Evolutionary conservation across 1,140 invertebrate species (phyloP).

Genomic region (Pseudachorutes palmiensis): DNA sequence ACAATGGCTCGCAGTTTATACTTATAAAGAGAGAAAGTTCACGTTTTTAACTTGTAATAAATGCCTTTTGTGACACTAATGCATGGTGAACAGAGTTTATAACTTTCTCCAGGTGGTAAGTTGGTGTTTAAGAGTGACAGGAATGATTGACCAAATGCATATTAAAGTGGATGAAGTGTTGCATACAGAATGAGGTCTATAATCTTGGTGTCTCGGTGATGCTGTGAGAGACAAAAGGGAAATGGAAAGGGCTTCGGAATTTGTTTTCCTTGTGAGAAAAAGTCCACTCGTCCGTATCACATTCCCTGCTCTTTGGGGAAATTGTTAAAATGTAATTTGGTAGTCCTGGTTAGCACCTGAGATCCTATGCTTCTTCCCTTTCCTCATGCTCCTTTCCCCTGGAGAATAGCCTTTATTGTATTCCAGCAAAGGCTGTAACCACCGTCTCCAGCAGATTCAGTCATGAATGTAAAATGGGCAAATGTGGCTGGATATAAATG

Average conservation of each 20-base stretch:
- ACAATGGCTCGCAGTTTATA: too few species aligned
- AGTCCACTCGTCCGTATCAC: background rate
- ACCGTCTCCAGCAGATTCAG: background rate
- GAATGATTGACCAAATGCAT: background rate
- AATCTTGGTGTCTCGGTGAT: background rate
- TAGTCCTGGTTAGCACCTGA: slow-evolving; percentile 33
- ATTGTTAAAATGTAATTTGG: slow-evolving; percentile 37
- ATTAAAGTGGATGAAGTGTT: background rate
- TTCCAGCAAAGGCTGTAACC: too few species aligned
- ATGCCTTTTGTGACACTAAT: too few species aligned
- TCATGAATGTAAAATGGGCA: background rate
- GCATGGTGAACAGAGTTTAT: background rate
- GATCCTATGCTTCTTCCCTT: slow-evolving; percentile 29
- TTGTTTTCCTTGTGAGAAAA: background rate
- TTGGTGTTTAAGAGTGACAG: background rate
- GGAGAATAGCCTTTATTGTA: slow-evolving; percentile 14
- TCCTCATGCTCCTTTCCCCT: background rate
- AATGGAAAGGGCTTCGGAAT: background rate
- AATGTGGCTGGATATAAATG: slow-evolving; percentile 4
- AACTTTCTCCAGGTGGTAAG: background rate
- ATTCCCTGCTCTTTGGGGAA: slow-evolving; percentile 11
- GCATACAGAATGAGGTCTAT: background rate
- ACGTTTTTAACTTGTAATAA: too few species aligned
- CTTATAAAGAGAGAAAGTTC: too few species aligned
- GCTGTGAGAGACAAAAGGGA: background rate